Evolutionary conservation across 2,113 vertebrate species (phyloP).

Genomic region (Perca flavescens): DNA sequence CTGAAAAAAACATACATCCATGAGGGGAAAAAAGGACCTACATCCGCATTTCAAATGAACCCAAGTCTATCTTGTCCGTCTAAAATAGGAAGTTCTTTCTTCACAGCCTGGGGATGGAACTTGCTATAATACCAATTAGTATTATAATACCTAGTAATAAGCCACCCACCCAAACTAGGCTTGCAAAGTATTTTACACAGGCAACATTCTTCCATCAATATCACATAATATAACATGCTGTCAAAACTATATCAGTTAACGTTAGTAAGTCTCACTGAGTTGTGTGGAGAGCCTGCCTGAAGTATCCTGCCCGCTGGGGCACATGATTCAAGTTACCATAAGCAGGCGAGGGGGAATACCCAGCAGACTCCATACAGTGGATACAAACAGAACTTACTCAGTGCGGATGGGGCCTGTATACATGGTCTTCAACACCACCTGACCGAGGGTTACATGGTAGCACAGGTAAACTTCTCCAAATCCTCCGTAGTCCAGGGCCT

Average conservation of each 20-base stretch:
- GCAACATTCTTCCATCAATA: background rate
- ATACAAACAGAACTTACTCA: conserved; percentile 86
- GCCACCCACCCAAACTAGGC: background rate
- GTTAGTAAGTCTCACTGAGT: background rate
- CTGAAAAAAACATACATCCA: background rate
- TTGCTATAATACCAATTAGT: background rate
- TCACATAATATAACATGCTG: background rate
- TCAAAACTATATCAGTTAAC: background rate
- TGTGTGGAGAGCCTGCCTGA: background rate
- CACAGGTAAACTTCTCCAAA: conserved; percentile 94
- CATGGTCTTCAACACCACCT: conserved; percentile 93
- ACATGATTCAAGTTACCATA: conserved; percentile 48
- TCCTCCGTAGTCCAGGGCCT: conserved; percentile 89
- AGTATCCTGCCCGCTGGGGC: background rate
- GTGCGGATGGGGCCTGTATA: conserved; percentile 89
- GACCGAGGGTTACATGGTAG: conserved; percentile 87
- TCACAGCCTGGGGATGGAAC: background rate
- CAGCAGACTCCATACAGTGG: conserved; percentile 1
- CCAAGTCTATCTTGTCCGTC: background rate
- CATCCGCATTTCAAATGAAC: conserved; percentile 12
- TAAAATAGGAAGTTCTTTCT: conserved; percentile 11
- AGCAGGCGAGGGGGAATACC: conserved; percentile 57
- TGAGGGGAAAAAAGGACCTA: background rate
- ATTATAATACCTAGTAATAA: too few relatives aligned
- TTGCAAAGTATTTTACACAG: background rate